A percentile compares a stretch with the other conserved stretches of the same genome.
phyloP scores from a whole-genome alignment of 2,797 vertebrate genomes.

The Coilia nasus region DNA sequence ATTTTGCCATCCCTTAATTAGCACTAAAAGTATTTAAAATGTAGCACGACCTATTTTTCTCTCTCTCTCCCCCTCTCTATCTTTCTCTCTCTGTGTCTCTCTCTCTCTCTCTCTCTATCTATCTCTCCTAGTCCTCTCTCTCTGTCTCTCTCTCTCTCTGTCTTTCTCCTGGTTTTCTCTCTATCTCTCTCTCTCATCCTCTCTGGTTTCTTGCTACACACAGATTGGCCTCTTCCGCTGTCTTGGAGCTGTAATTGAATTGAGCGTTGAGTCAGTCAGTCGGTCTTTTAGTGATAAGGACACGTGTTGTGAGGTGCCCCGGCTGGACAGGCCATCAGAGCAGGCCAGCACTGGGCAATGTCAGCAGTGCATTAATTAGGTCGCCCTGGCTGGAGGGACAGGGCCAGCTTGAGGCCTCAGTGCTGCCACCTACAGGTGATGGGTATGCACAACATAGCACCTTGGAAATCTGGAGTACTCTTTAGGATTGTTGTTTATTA shows the following conservation, averaged over 20 bases:
- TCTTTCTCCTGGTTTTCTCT: neutral
- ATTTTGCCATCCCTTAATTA: neutral
- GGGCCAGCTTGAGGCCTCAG: neutral
- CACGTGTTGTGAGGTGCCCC: neutral
- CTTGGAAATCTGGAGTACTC: neutral
- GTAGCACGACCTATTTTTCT: neutral
- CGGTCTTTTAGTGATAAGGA: neutral
- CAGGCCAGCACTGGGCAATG: neutral
- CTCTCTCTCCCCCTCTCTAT: neutral
- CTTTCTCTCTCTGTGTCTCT: neutral
- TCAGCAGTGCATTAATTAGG: neutral
- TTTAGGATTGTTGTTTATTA: neutral
- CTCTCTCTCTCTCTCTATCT: neutral
- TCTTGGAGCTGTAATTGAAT: conserved; percentile 32
- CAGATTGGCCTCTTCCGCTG: neutral
- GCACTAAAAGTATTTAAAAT: neutral
- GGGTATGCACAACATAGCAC: neutral
- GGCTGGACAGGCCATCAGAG: neutral
- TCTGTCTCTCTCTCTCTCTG: neutral
- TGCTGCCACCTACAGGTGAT: conserved; percentile 22
- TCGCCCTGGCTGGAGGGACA: neutral
- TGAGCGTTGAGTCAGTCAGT: conserved; percentile 25
- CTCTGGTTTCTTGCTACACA: conserved; percentile 22
- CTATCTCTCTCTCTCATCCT: conserved; percentile 15
- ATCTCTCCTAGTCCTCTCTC: neutral